Percentiles rank a stretch among this genome's conserved stretches.
Evolutionary conservation across 2,113 vertebrate genomes (phyloP).

Genomic region (Lagopus muta): DNA sequence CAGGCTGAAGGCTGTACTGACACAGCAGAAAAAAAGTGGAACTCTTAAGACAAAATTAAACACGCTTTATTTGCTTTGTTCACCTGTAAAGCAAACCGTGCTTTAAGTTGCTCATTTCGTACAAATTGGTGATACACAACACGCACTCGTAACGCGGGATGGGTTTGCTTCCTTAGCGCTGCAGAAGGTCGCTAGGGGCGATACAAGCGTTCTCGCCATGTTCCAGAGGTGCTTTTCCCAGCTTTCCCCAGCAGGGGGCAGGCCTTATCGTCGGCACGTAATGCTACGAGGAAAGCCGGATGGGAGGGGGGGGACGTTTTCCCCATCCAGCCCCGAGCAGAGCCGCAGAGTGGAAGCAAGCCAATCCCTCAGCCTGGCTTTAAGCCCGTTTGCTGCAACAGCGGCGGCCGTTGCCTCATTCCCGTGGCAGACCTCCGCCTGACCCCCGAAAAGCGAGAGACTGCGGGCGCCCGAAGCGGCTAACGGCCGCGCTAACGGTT

Average conservation of each 20-base stretch:
- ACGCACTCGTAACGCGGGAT: not conserved
- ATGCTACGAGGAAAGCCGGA: fast-evolving
- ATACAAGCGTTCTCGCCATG: fast-evolving
- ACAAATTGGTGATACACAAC: not conserved
- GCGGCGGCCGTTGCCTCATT: not conserved
- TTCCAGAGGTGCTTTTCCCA: not conserved
- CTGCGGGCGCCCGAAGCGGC: not conserved
- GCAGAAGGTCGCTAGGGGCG: not conserved
- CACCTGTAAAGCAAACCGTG: not conserved
- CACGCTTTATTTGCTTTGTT: not conserved
- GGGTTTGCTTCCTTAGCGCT: not conserved
- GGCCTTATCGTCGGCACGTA: not conserved
- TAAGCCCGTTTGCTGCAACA: not conserved
- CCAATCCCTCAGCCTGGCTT: fast-evolving
- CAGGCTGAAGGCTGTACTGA: not conserved
- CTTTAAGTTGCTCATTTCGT: not conserved
- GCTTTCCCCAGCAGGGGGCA: not conserved
- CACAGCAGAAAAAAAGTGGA: not conserved
- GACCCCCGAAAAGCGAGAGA: not conserved
- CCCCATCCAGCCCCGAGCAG: fast-evolving
- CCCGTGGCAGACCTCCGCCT: too few species aligned
- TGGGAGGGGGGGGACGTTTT: not conserved
- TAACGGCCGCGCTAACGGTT: not conserved
- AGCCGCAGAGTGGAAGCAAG: not conserved
- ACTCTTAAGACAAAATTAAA: not conserved